These are phyloP conservation scores for Leptinotarsa tumamoca DNA, from an alignment of 2,888 invertebrate species.

Conservation along the genomic window DNA sequence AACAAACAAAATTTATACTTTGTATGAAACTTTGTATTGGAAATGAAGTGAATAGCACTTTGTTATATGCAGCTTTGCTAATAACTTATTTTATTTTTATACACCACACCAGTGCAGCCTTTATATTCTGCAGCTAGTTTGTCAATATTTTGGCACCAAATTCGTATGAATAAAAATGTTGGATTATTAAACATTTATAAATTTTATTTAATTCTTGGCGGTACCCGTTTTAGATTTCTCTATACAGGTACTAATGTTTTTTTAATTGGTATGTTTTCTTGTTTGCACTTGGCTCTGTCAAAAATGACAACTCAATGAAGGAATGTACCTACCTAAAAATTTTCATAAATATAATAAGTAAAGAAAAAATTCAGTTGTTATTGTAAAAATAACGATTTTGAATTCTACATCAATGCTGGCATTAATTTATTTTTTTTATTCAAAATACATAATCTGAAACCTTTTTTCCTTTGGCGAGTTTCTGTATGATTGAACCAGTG, in stretches of 20 bases:
- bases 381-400: not conserved
- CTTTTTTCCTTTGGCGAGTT: not conserved
- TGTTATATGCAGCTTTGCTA: constrained; percentile 65
- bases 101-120: constrained; percentile 54
- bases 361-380: not conserved
- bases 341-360: not conserved
- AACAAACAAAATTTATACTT: constrained; percentile 53
- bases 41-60: constrained; percentile 54
- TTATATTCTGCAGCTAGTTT: constrained; percentile 48
- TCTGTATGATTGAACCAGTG: not conserved
- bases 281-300: not conserved
- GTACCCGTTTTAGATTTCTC: constrained; percentile 47
- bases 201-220: constrained; percentile 51
- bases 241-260: constrained; percentile 41
- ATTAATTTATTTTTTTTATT: too few relatives aligned
- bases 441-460: not conserved
- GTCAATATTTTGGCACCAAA: constrained; percentile 59
- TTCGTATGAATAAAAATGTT: constrained; percentile 54
- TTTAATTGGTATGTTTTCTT: constrained; percentile 25
- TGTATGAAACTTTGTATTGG: constrained; percentile 43
- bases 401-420: not conserved
- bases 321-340: constrained; percentile 26
- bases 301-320: not conserved
- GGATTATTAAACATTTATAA: constrained; percentile 57
- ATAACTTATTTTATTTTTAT: constrained; percentile 60